Evolutionary conservation across 1,140 invertebrate genomes (phyloP).

Genomic region (Nephila pilipes): DNA sequence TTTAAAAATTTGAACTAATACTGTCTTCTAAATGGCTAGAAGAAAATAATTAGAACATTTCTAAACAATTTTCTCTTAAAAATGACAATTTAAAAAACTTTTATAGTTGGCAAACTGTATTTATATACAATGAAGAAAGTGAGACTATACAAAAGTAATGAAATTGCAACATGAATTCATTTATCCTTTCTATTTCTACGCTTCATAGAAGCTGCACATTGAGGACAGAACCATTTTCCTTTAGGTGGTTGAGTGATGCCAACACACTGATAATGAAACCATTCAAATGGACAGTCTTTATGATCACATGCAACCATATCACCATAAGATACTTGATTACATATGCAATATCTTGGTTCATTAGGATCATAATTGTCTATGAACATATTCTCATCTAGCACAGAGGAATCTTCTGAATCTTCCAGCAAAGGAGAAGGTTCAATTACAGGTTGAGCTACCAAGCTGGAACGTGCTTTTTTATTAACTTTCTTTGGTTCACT

Average conservation of each 20-base stretch:
- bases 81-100: background rate
- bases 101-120: background rate
- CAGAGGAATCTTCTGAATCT: slow-evolving; percentile 81
- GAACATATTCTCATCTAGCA: slow-evolving; percentile 80
- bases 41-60: no score
- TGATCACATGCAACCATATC: slow-evolving; percentile 99
- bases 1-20: no score
- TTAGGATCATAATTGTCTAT: slow-evolving; percentile 84
- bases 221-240: slow-evolving; percentile 99
- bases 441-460: slow-evolving; percentile 16
- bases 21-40: no score
- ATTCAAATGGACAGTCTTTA: slow-evolving; percentile 97
- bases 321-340: slow-evolving; percentile 98
- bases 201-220: slow-evolving; percentile 95
- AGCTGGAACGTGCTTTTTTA: slow-evolving; percentile 60
- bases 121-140: background rate
- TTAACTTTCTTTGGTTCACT: slow-evolving; percentile 72
- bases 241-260: slow-evolving; percentile 97
- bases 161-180: slow-evolving; percentile 52
- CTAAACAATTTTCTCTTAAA: background rate
- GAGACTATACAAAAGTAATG: background rate
- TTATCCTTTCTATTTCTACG: slow-evolving; percentile 83
- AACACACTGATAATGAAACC: slow-evolving; percentile 99
- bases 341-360: slow-evolving; percentile 97
- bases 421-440: slow-evolving; percentile 79